Conservation (phyloP, 2,888 invertebrate species). For the Julus scandinavius region DNA sequence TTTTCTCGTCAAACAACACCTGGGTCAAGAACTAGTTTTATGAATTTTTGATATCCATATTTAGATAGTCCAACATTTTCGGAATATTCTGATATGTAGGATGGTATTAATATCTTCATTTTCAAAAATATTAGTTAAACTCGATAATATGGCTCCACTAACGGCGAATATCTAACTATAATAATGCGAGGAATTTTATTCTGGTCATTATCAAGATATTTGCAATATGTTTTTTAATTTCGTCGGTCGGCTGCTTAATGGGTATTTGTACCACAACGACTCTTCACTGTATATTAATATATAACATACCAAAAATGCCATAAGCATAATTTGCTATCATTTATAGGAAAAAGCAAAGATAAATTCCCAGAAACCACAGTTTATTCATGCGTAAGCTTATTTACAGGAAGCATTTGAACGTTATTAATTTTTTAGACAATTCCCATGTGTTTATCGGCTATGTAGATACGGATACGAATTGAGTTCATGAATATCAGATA, state of each 20-base stretch:
- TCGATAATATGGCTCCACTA: too few species aligned
- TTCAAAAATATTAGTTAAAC: too few species aligned
- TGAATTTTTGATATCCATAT: too few species aligned
- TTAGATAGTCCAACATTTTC: too few species aligned
- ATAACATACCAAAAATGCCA: background rate
- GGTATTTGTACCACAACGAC: background rate
- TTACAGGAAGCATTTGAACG: background rate
- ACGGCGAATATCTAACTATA: background rate
- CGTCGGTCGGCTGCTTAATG: background rate
- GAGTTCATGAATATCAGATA: background rate
- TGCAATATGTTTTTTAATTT: background rate
- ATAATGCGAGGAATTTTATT: background rate
- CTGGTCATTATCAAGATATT: background rate
- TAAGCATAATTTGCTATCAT: background rate
- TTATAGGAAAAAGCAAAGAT: background rate
- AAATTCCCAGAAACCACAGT: background rate
- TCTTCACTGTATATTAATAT: background rate
- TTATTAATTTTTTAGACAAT: background rate
- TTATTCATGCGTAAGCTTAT: background rate
- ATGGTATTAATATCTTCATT: too few species aligned
- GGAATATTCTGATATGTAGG: too few species aligned
- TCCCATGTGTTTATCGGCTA: background rate
- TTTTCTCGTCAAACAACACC: too few species aligned
- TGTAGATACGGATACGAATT: background rate
- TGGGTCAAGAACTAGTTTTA: too few species aligned